Percentiles rank a stretch among this genome's conserved stretches.
Conservation (phyloP, 1,140 invertebrate species). For the Sesamia nonagrioides region DNA sequence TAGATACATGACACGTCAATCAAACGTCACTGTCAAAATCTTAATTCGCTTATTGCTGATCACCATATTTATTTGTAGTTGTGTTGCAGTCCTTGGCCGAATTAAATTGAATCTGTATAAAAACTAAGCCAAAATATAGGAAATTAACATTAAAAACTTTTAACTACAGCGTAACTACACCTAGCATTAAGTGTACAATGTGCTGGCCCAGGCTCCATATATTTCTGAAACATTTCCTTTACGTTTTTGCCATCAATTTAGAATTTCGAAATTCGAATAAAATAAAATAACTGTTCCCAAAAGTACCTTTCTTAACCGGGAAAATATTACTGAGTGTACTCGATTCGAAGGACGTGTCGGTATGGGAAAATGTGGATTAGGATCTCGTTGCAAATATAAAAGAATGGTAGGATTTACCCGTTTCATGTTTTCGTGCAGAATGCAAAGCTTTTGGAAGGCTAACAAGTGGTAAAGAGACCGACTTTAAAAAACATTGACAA, state of each 20-base stretch:
- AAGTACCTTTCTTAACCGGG: neutral
- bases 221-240: too few relatives aligned
- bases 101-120: too few relatives aligned
- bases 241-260: constrained; percentile 1
- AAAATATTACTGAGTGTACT: constrained; percentile 34
- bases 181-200: too few relatives aligned
- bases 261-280: constrained; percentile 18
- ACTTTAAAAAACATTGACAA: constrained; percentile 32
- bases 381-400: constrained; percentile 21
- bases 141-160: too few relatives aligned
- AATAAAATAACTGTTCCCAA: constrained; percentile 6
- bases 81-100: too few relatives aligned
- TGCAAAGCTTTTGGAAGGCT: constrained; percentile 11
- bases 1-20: too few relatives aligned
- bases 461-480: constrained; percentile 19
- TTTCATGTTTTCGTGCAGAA: neutral
- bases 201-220: too few relatives aligned
- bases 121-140: too few relatives aligned
- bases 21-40: too few relatives aligned
- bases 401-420: constrained; percentile 27
- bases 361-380: constrained; percentile 38
- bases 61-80: too few relatives aligned
- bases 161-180: too few relatives aligned
- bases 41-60: too few relatives aligned
- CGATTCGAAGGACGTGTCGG: neutral